Evolutionary conservation across 2,797 vertebrate genomes (phyloP).

Genomic region (Oreortyx pictus): DNA sequence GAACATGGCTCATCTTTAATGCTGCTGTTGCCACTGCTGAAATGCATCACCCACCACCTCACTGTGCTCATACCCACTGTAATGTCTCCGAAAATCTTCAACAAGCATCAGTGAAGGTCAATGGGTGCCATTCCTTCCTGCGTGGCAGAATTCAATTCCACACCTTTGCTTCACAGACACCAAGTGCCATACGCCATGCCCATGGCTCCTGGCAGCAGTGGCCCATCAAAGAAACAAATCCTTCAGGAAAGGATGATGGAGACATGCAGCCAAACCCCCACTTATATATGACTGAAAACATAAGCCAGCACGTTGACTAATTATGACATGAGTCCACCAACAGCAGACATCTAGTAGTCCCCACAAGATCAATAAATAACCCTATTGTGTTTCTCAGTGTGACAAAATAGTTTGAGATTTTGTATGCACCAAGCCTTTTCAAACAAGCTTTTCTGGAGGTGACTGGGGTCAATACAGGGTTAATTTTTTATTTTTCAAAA

Average conservation of each 20-base stretch:
- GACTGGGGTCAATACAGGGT: neutral
- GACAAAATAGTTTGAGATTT: neutral
- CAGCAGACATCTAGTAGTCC: neutral
- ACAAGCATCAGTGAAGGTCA: too few species aligned
- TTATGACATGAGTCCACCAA: rapidly evolving
- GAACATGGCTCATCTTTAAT: too few species aligned
- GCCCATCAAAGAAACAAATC: neutral
- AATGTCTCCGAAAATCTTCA: too few species aligned
- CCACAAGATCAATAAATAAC: neutral
- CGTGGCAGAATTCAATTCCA: too few species aligned
- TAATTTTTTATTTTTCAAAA: too few species aligned
- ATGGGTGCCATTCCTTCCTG: too few species aligned
- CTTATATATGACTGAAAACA: neutral
- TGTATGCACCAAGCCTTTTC: neutral
- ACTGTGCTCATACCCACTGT: too few species aligned
- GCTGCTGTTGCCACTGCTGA: too few species aligned
- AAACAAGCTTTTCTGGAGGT: neutral
- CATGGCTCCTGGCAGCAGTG: neutral
- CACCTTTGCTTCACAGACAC: neutral
- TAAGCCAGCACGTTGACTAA: neutral
- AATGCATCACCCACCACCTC: too few species aligned
- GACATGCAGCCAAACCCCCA: neutral
- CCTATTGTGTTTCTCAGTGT: neutral
- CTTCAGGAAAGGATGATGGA: neutral
- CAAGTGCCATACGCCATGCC: neutral